Evolutionary conservation across 1,140 invertebrate genomes (phyloP).

Genomic region (Anadara kagoshimensis): DNA sequence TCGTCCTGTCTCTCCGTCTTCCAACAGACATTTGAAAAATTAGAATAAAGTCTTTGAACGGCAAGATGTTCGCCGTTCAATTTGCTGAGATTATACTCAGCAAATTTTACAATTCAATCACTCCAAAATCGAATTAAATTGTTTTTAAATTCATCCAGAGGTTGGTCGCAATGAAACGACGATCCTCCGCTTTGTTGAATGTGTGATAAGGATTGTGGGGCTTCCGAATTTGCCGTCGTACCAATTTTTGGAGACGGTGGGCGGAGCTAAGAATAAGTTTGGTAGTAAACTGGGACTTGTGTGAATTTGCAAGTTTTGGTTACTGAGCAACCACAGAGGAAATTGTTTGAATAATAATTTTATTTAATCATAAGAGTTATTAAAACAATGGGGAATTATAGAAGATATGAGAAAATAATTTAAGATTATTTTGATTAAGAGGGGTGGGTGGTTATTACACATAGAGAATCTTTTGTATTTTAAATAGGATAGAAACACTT

Average conservation of each 20-base stretch:
- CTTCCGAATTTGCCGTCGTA: slow-evolving; percentile 3
- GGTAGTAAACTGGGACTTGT: too few species aligned
- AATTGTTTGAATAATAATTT: too few species aligned
- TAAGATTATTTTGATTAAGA: too few species aligned
- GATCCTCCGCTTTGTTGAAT: slow-evolving; percentile 10
- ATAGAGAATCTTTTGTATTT: too few species aligned
- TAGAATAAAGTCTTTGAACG: neutral
- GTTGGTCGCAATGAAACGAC: slow-evolving; percentile 15
- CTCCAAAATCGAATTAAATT: neutral
- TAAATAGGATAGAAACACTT: too few species aligned
- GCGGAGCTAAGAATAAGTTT: slow-evolving; percentile 5
- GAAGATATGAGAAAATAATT: too few species aligned
- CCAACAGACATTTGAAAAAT: neutral
- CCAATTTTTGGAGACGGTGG: slow-evolving; percentile 20
- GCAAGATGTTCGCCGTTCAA: slow-evolving; percentile 4
- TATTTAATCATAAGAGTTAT: too few species aligned
- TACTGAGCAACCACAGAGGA: too few species aligned
- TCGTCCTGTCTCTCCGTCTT: neutral
- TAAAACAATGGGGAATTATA: too few species aligned
- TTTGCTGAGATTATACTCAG: slow-evolving; percentile 23
- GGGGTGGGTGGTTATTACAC: too few species aligned
- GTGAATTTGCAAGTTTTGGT: too few species aligned
- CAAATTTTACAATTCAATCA: slow-evolving; percentile 15
- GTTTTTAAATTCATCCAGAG: slow-evolving; percentile 13
- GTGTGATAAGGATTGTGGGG: slow-evolving; percentile 18